Base-by-base conservation (phyloP, 2,797 vertebrate species). In the Peromyscus nudipes region DNA sequence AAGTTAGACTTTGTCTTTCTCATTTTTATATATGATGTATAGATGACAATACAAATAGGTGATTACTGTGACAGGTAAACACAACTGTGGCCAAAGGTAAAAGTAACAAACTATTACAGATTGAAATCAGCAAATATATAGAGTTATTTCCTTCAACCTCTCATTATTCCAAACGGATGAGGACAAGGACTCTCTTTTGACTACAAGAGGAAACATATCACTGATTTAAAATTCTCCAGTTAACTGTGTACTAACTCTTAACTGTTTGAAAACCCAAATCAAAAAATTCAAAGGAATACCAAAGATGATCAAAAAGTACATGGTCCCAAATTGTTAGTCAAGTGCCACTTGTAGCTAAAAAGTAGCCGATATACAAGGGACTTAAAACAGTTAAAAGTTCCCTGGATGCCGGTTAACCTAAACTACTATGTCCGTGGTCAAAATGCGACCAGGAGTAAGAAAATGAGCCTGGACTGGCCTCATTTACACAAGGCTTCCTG, bases 1-100 rank as follows among this genome's bases (percentile, higher is more conserved):
- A 71, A 83, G 34, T 80, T 87, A 83, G 12, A 82, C 8, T 77
- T 46, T 29, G 55, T 80, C 4, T 87, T 91, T 46, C 1, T 6
- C 6, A 0, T 29, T 55, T 37, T 12, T n/a, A 6, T 55, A 19
- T 69, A 94, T 57, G 13, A 31, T 62, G 10, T 21, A n/a, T 94
- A 96, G 52, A 13, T 95, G 43, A 92, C 7, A 90, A 90, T 64
- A 29, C 55, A 94, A 90, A 92, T n/a, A 91, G 19, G 82, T 75
- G 46, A 21, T 55, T 0, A 90, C 83, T 92, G 40, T 62, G 57
- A 76, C 52, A 82, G 29, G 6, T 16, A 96, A 77, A 84, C 14
- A 27, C 92, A 88, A 60, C 5, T 83, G 75, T 64, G 62, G 65
- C 55, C 94, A 79, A 91, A 84, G 37, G 37, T 62, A 16, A 23